Evolutionary conservation across 2,113 vertebrate genomes (phyloP).

Genomic region (Laticauda colubrina): DNA sequence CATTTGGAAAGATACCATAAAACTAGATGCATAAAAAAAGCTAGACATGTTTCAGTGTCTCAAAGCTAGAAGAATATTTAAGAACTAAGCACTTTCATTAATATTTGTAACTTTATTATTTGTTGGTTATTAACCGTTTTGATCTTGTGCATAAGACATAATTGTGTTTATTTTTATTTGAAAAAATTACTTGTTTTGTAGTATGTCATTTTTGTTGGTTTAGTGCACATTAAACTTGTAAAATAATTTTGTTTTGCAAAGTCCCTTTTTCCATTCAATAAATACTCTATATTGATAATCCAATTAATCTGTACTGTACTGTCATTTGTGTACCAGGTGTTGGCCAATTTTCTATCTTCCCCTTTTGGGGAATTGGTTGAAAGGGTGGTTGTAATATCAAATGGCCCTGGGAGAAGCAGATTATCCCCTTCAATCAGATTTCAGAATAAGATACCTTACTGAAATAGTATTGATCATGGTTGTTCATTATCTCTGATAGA

Average conservation of each 20-base stretch:
- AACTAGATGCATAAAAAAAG: conserved; percentile 12
- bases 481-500: background rate
- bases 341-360: background rate
- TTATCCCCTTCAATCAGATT: background rate
- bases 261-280: conserved; percentile 35
- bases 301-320: background rate
- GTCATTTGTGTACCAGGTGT: background rate
- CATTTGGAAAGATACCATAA: background rate
- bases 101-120: background rate
- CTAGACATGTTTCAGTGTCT: fast-evolving
- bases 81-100: background rate
- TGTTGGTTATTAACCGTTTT: background rate
- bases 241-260: conserved; percentile 22
- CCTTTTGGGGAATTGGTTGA: background rate
- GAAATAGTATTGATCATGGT: background rate
- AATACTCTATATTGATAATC: conserved; percentile 26
- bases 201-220: conserved; percentile 5
- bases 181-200: conserved; percentile 22
- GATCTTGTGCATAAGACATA: conserved; percentile 19
- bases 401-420: background rate
- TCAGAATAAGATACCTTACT: background rate
- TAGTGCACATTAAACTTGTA: conserved; percentile 27
- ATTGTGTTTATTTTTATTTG: background rate
- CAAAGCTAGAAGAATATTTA: background rate
- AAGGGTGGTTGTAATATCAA: background rate